Evolutionary conservation across 1,140 invertebrate genomes (phyloP).

Genomic region (Habropoda laboriosa): DNA sequence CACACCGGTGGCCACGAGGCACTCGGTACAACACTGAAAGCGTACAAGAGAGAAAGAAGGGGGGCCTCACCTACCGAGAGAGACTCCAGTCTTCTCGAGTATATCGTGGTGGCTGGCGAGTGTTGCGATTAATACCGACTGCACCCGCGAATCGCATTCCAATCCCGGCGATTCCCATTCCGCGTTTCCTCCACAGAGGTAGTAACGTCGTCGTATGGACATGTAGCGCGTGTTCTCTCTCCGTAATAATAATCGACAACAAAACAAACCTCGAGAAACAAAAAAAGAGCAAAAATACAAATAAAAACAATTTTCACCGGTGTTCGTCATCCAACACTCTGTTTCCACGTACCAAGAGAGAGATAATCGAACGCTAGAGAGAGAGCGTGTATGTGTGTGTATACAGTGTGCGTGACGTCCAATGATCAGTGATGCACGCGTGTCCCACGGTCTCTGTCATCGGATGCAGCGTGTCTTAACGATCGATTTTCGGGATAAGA

Average conservation of each 20-base stretch:
- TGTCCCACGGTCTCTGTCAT: conserved; percentile 16
- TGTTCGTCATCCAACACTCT: too few relatives aligned
- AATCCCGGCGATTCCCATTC: conserved; percentile 45
- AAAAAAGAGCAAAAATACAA: too few relatives aligned
- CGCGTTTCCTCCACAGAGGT: neutral
- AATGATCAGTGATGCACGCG: conserved; percentile 16
- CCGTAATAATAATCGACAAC: neutral
- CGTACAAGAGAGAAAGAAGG: conserved; percentile 63
- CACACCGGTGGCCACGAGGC: conserved; percentile 1
- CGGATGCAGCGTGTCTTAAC: conserved; percentile 43
- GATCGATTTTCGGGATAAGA: conserved; percentile 53
- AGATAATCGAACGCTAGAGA: too few relatives aligned
- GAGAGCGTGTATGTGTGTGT: too few relatives aligned
- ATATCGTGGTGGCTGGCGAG: conserved; percentile 70
- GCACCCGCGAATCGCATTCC: conserved; percentile 66
- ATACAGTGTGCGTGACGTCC: neutral
- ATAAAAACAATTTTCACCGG: too few relatives aligned
- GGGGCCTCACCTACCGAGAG: conserved; percentile 74
- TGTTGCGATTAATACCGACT: conserved; percentile 68
- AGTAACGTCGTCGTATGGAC: neutral
- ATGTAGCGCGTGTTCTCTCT: neutral
- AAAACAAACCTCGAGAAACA: too few relatives aligned
- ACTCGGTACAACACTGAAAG: conserved; percentile 57
- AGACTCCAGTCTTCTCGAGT: conserved; percentile 76
- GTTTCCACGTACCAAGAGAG: too few relatives aligned